Percentiles rank a stretch among this genome's conserved stretches.
Conservation (phyloP, 2,113 vertebrate species). For the Saguinus imperator region DNA sequence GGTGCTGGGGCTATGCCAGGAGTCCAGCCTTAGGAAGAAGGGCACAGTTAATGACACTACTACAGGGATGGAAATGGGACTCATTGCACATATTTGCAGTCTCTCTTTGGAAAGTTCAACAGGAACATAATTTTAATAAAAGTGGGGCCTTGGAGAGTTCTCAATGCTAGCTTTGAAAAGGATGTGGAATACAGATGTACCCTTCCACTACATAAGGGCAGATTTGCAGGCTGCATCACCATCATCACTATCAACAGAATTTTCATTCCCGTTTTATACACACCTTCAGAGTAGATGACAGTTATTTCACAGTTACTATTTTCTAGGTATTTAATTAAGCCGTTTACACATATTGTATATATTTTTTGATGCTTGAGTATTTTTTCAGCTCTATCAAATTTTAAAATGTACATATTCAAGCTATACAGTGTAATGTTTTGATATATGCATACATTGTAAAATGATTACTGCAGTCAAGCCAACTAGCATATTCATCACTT, state of each 20-base stretch:
- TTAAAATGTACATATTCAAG: background rate
- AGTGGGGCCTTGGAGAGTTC: rapidly evolving
- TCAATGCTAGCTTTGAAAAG: rapidly evolving
- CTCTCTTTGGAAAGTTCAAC: background rate
- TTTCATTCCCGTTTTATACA: background rate
- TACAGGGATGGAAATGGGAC: rapidly evolving
- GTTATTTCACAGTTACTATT: too few relatives aligned
- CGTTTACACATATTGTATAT: background rate
- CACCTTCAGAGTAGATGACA: background rate
- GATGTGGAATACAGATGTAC: background rate
- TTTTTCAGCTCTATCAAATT: background rate
- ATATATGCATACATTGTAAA: background rate
- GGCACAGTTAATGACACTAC: background rate
- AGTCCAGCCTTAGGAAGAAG: background rate
- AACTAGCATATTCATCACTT: background rate
- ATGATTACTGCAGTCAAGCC: background rate
- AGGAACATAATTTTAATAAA: background rate
- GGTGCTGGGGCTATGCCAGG: background rate
- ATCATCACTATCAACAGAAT: too few relatives aligned
- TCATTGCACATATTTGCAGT: too few relatives aligned
- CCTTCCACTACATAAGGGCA: background rate
- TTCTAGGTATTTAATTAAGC: background rate
- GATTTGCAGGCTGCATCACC: background rate
- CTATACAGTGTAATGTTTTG: background rate
- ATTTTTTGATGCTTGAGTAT: background rate